Evolutionary conservation across 2,113 vertebrate genomes (phyloP).

Genomic region (Stigmatopora nigra): DNA sequence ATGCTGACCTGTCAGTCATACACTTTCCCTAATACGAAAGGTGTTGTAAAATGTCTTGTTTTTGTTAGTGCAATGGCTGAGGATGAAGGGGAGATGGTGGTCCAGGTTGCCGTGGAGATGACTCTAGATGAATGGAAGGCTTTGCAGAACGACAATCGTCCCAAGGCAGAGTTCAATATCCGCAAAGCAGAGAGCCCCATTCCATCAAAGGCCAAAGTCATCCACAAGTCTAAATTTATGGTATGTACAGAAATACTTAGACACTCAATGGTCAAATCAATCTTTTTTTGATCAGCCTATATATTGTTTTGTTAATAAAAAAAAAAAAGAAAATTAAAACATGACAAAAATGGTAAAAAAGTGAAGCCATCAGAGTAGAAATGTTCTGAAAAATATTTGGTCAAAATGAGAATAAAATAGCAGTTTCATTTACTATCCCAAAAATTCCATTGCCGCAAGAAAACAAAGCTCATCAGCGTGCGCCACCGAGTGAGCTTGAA

Average conservation of each 20-base stretch:
- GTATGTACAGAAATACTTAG: conserved; percentile 21
- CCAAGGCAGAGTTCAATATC: conserved; percentile 88
- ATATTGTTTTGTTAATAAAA: no score
- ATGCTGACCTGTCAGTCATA: neutral
- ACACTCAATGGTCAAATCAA: neutral
- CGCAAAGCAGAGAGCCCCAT: conserved; percentile 82
- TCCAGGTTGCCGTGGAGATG: conserved; percentile 86
- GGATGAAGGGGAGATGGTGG: conserved; percentile 65
- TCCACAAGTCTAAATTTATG: conserved; percentile 83
- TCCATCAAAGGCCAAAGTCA: conserved; percentile 90
- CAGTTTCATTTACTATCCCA: no score
- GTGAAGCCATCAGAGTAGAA: no score
- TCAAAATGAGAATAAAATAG: no score
- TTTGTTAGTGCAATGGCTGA: conserved; percentile 23
- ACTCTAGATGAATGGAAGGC: conserved; percentile 93
- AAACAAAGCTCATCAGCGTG: no score
- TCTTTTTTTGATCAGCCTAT: neutral
- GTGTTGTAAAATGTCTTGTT: neutral
- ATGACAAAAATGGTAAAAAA: no score
- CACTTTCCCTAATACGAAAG: neutral
- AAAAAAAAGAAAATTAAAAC: no score
- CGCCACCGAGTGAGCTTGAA: no score
- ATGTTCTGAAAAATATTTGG: no score
- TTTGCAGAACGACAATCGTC: conserved; percentile 79
- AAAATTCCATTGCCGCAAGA: no score